Evolutionary conservation across 2,888 invertebrate species (phyloP).

Genomic region (Apodemia mormo): DNA sequence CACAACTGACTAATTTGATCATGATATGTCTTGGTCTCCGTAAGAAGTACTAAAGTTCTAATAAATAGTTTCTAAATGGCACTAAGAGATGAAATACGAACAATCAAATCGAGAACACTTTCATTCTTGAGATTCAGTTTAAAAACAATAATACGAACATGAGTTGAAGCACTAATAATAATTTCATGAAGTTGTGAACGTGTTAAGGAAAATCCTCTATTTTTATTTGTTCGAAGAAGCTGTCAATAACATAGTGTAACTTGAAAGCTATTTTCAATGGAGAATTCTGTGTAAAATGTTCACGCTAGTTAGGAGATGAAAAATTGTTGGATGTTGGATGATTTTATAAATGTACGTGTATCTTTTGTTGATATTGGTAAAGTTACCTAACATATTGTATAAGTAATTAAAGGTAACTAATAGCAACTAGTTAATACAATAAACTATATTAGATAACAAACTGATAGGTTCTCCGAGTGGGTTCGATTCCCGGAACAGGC

Average conservation of each 20-base stretch:
- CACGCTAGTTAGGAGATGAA: slow-evolving; percentile 29
- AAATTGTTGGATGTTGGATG: slow-evolving; percentile 24
- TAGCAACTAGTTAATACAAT: no score
- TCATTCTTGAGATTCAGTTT: not conserved
- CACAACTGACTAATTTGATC: no score
- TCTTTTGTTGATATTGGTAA: not conserved
- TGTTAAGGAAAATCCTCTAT: slow-evolving; percentile 20
- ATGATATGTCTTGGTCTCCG: no score
- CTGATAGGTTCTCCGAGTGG: no score
- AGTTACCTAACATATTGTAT: no score
- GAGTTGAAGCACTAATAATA: slow-evolving; percentile 4
- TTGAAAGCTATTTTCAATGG: slow-evolving; percentile 42
- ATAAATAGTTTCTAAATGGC: no score
- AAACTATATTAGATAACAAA: no score
- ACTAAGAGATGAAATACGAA: no score
- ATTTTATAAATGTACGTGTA: not conserved
- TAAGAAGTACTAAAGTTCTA: no score
- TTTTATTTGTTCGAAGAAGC: slow-evolving; percentile 34
- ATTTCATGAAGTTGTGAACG: slow-evolving; percentile 6
- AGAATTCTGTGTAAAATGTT: slow-evolving; percentile 41
- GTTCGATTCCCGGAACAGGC: no score
- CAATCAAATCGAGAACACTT: not conserved
- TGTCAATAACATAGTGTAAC: slow-evolving; percentile 48
- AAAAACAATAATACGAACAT: not conserved
- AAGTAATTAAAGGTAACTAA: no score